Evolutionary conservation across 2,797 vertebrate genomes (phyloP), one percentile per base, ranked within the genome.

Genomic region (Sebastes reedi): DNA sequence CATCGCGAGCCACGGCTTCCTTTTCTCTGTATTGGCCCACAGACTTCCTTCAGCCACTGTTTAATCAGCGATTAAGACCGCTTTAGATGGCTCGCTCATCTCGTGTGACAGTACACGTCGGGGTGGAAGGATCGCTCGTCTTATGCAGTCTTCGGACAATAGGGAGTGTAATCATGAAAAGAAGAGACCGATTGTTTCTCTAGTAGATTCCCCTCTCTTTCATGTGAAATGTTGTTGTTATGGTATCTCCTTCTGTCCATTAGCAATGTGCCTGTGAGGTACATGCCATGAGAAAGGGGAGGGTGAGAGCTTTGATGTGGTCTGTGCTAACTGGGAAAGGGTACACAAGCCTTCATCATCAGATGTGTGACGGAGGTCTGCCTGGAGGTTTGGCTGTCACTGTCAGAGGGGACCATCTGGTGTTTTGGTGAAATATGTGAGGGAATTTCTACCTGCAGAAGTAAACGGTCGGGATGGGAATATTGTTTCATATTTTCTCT

Each of bases 1-100:
- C 89, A 86, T 24, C 18, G 81, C 73, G 70, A 92, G 83, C 82
- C 72, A 24, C 18, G 20, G 87, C 87, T 90, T 89, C 87, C 81
- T 65, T 82, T 85, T 79, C 71, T 76, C 69, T 3, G 67, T 58
- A 24, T 81, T 82, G 87, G 82, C 84, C 87, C 81, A 3, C 85
- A 79, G 77, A 89, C 87, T 89, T 87, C 58, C 87, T 80, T 86
- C 77, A 90, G 83, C 88, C 89, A 71, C 76, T 95, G 93, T 95
- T 95, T 93, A 92, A 92, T 91, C 88, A 95, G 89, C 34, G 91
- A 92, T 94, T 94, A 93, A 85, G 84, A 80, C 84, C 71, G 87
- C 88, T 90, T 88, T 66, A 83, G 84, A 81, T 4, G 65, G 71
- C 79, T 84, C 11, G 83, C 89, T 89, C 88, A 13, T 92, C 89